Conservation (phyloP, 2,797 vertebrate genomes). For the Avahi laniger region DNA sequence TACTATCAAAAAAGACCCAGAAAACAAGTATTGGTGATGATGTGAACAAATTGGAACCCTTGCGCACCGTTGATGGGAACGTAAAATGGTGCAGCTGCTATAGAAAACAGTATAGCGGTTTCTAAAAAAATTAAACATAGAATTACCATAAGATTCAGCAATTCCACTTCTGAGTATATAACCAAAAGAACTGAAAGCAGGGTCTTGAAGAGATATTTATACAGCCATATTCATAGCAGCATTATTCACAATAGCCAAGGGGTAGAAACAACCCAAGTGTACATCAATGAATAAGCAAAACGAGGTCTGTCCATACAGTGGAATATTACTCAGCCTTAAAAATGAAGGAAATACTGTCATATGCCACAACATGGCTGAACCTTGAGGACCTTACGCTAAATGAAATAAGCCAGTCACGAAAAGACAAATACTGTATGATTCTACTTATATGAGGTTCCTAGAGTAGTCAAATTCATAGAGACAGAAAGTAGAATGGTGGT, state of each 20-base stretch:
- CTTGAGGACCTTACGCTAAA: neutral
- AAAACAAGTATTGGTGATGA: neutral
- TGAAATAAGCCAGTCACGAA: neutral
- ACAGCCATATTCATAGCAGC: neutral
- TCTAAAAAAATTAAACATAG: neutral
- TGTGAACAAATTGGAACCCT: neutral
- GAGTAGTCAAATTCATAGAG: neutral
- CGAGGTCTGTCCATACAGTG: neutral
- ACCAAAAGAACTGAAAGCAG: neutral
- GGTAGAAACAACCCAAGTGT: neutral
- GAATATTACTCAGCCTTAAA: neutral
- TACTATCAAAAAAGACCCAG: neutral
- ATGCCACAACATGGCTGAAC: neutral
- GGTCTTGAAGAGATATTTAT: neutral
- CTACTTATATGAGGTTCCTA: neutral
- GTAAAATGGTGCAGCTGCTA: neutral
- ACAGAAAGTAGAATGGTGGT: neutral
- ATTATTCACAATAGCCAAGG: neutral
- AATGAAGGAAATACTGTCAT: neutral
- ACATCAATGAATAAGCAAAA: neutral
- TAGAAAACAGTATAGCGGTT: neutral
- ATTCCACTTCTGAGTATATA: neutral
- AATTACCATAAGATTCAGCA: neutral
- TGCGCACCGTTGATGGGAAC: neutral
- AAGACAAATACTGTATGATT: neutral